Conservation (phyloP, 2,797 vertebrate species). For the Microhierax caerulescens region DNA sequence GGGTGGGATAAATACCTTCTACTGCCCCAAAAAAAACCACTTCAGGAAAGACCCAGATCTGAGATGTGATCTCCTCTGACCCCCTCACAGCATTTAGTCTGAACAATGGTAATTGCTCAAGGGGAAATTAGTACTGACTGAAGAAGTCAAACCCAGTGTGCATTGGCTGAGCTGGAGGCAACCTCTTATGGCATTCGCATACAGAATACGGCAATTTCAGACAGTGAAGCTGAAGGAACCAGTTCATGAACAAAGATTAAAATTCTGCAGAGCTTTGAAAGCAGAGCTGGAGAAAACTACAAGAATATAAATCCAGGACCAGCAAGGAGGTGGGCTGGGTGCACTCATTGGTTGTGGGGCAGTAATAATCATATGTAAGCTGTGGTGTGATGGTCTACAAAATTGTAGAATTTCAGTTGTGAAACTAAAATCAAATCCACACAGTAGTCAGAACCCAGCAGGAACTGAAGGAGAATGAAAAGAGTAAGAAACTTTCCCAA, state of each 20-base stretch:
- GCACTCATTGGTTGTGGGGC: background rate
- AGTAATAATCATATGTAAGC: background rate
- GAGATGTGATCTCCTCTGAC: background rate
- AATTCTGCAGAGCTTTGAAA: background rate
- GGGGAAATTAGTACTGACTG: background rate
- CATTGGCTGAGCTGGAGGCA: fast-evolving
- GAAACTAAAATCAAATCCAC: background rate
- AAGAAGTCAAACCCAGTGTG: background rate
- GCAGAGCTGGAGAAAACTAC: background rate
- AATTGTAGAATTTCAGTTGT: background rate
- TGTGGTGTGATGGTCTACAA: background rate
- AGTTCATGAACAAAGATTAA: background rate
- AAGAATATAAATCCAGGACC: background rate
- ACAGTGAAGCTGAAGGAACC: background rate
- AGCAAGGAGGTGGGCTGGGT: background rate
- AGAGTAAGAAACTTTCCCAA: background rate
- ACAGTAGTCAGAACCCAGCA: background rate
- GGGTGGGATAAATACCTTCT: background rate
- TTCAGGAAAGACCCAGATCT: background rate
- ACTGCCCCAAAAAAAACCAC: background rate
- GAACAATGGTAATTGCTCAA: background rate
- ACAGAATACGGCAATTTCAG: background rate
- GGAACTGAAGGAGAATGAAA: background rate
- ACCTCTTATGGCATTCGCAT: background rate
- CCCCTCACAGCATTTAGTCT: background rate